phyloP scores from a whole-genome alignment of 2,113 vertebrate species.

The Gymnogyps californianus region DNA sequence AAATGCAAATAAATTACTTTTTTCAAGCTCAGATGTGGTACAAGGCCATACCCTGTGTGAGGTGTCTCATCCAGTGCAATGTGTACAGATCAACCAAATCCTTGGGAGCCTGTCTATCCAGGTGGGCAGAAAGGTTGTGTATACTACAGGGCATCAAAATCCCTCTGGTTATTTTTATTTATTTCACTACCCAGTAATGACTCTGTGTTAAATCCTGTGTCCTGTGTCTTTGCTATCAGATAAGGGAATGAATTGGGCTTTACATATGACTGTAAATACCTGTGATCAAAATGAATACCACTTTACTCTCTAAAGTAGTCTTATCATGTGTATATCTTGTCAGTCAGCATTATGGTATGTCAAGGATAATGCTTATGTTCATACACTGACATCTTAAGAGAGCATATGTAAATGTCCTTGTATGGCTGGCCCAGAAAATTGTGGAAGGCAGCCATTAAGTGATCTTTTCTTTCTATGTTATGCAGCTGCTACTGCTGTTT shows the following conservation, averaged over 20 bases:
- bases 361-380: slow-evolving; percentile 4
- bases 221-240: background rate
- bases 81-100: background rate
- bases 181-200: background rate
- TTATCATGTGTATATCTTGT: background rate
- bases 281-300: slow-evolving; percentile 23
- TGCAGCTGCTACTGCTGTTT: background rate
- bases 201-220: background rate
- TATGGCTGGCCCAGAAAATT: background rate
- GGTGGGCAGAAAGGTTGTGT: background rate
- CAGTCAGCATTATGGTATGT: slow-evolving; percentile 10
- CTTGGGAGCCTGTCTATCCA: background rate
- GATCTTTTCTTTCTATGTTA: background rate
- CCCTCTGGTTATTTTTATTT: background rate
- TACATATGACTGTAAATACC: slow-evolving; percentile 4
- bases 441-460: background rate
- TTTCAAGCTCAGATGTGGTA: background rate
- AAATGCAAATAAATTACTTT: background rate
- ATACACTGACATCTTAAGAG: slow-evolving; percentile 10
- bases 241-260: background rate
- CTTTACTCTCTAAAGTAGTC: background rate
- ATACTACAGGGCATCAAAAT: background rate
- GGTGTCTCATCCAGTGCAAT: background rate
- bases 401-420: background rate
- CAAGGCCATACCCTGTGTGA: rapidly evolving